These are phyloP conservation scores for Aotus griseimembra DNA, from an alignment of 2,797 vertebrate genomes.

Conservation along the genomic window DNA sequence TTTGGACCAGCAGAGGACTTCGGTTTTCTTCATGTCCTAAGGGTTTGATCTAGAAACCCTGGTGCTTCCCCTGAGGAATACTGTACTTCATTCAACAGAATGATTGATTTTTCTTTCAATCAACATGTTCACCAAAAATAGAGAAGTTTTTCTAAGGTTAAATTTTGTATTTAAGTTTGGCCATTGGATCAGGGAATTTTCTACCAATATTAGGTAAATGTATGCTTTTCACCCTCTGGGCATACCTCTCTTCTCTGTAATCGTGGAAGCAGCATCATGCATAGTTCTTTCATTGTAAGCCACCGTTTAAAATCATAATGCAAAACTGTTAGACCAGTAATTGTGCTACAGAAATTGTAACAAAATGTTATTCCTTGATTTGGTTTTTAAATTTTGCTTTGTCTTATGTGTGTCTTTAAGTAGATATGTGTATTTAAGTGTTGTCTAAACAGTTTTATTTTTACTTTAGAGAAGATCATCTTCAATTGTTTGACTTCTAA, in stretches of 20 bases:
- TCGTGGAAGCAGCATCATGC: neutral
- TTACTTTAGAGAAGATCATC: neutral
- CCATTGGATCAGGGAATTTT: slow-evolving; percentile 79
- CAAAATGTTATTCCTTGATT: neutral
- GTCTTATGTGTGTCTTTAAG: neutral
- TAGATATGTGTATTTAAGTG: neutral
- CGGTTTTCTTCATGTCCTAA: slow-evolving; percentile 15
- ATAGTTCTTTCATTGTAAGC: slow-evolving; percentile 50
- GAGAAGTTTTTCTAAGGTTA: slow-evolving; percentile 5
- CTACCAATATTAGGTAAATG: slow-evolving; percentile 48
- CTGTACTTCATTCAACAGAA: neutral
- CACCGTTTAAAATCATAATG: slow-evolving; percentile 36
- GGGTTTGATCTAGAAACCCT: slow-evolving; percentile 67
- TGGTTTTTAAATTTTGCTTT: neutral
- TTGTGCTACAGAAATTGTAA: neutral
- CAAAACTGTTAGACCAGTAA: neutral
- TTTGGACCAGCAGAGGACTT: neutral
- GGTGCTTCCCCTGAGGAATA: slow-evolving; percentile 73
- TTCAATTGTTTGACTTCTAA: neutral
- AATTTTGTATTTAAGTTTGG: slow-evolving; percentile 60
- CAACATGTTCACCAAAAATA: slow-evolving; percentile 53
- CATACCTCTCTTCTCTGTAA: slow-evolving; percentile 36
- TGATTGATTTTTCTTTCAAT: slow-evolving; percentile 59
- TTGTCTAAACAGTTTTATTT: neutral
- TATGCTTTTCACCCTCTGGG: slow-evolving; percentile 31